These are phyloP conservation scores for Macrotis lagotis DNA, from an alignment of 2,113 vertebrate genomes.

Conservation along the genomic window DNA sequence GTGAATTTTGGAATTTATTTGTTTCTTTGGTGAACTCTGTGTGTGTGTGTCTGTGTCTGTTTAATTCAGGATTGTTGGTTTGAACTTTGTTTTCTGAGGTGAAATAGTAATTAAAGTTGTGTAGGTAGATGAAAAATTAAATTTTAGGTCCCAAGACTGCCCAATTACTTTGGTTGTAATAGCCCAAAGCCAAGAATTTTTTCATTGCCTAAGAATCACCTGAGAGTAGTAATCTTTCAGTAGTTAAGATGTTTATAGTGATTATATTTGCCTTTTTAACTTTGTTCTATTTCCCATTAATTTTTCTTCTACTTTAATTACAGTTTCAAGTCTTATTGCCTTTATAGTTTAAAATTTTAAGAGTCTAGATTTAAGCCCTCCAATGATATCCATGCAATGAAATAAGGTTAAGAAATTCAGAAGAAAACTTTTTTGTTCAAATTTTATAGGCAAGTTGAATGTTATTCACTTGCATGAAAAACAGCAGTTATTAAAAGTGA, in stretches of 20 bases:
- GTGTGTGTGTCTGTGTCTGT: too few relatives aligned
- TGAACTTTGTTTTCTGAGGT: not conserved
- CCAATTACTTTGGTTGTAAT: not conserved
- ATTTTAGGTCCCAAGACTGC: not conserved
- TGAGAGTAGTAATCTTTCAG: not conserved
- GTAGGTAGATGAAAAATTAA: not conserved
- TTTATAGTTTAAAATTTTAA: not conserved
- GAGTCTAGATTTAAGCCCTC: not conserved
- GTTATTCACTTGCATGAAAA: slow-evolving; percentile 43
- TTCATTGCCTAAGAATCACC: not conserved
- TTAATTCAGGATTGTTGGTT: not conserved
- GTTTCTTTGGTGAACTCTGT: not conserved
- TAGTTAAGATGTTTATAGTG: not conserved
- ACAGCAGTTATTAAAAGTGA: slow-evolving; percentile 1
- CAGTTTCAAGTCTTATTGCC: slow-evolving; percentile 35
- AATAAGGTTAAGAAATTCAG: slow-evolving; percentile 8
- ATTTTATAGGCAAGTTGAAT: slow-evolving; percentile 22
- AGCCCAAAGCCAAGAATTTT: not conserved
- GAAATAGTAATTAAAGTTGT: not conserved
- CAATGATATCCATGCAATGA: slow-evolving; percentile 37
- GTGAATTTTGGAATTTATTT: not conserved
- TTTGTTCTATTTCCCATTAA: slow-evolving; percentile 18
- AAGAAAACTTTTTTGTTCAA: slow-evolving; percentile 27
- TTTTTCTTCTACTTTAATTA: slow-evolving; percentile 35
- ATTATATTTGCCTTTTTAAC: slow-evolving; percentile 17